Evolutionary conservation across 1,140 invertebrate species (phyloP), one percentile per base, ranked within the genome.

Genomic region (Steinernema feltiae): DNA sequence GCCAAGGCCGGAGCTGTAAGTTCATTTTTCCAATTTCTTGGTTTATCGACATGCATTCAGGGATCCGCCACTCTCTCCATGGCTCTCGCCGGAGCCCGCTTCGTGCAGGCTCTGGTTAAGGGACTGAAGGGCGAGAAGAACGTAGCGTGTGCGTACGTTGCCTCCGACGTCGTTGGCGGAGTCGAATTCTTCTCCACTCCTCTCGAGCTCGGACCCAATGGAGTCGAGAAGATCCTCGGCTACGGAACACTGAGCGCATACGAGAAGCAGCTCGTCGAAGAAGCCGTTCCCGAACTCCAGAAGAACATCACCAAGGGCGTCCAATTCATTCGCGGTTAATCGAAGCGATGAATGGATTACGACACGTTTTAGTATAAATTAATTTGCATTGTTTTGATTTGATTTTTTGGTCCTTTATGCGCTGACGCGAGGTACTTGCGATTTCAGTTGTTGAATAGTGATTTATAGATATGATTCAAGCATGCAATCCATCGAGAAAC

Each of bases 31-130:
- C 12, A 1, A 78, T 81, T 71, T 74, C 21, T 63, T 76, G n/a
- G n/a, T 30, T 70, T n/a, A 76, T 77, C 32, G 27, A 1, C 15
- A 1, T 17, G 24, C 18, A 81, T 86, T 18, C 76, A 90, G 89
- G 97, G 97, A 53, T 98, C 95, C 7, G 97, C 97, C 18, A 99
- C 97, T 0, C 89, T 99, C n/a, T 98, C 95, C 0, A 99, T 99
- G 97, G 97, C 96, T 0, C 97, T 92, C 88, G 96, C 97, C 74
- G 97, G 94, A 63, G 95, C 95, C 17, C 89, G 94, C 79, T 98
- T 99, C 87, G 91, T 92, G 53, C 71, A 82, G 18, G 78, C 82
- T 21, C 72, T 86, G 7, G 72, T 86, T 21, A 75, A 83, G n/a
- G 85, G 75, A 15, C 73, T 86, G 21, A 82, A 86, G 48, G 85